Base-by-base conservation (phyloP, 1,140 invertebrate species). In the Pseudomyrmex gracilis region DNA sequence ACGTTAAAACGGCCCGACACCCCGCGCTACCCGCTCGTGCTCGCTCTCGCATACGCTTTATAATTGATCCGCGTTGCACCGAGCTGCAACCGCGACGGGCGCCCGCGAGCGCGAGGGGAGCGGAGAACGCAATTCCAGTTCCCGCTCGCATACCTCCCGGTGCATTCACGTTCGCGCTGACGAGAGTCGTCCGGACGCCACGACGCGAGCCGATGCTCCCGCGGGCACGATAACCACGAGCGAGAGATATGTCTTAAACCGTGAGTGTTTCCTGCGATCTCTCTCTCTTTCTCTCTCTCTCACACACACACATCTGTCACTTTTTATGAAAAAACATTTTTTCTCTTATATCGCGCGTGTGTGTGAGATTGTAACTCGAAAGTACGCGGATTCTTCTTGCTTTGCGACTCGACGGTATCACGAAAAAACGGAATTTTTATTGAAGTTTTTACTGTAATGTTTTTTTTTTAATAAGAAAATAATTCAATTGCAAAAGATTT, bases 111-210 rank as follows among this genome's bases (percentile, higher is more conserved):
- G 15, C 15, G 61, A 20, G 68, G 47, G 22, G 77, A 49, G 68
- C n/a, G 17, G 5, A 43, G 67, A 73, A 61, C 55, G 67, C 67
- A 73, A 82, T 82, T 82, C 77, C 77, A 82, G 77, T 82, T 82
- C 55, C 57, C 67, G 57, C 47, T 82, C 67, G 77, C 77, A 82
- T 82, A 82, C 67, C 77, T 70, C 45, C 55, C 67, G 64, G 77
- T 82, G 67, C 67, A 73, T 82, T 77, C 66, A 82, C 77, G 64
- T 47, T 82, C 43, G 34, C 76, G 45, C 20, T 22, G 77, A 20
- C 17, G 20, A 51, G 77, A 82, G 67, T 67, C 22, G 61, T 34
- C 49, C 61, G 74, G 58, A 61, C 53, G 55, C 67, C 43, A 22
- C 55, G 77, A 82, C 66, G 43, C 20, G 43, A 47, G 77, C 55